Evolutionary conservation across 1,140 invertebrate genomes (phyloP).

Genomic region (Mesaphorura yosii): DNA sequence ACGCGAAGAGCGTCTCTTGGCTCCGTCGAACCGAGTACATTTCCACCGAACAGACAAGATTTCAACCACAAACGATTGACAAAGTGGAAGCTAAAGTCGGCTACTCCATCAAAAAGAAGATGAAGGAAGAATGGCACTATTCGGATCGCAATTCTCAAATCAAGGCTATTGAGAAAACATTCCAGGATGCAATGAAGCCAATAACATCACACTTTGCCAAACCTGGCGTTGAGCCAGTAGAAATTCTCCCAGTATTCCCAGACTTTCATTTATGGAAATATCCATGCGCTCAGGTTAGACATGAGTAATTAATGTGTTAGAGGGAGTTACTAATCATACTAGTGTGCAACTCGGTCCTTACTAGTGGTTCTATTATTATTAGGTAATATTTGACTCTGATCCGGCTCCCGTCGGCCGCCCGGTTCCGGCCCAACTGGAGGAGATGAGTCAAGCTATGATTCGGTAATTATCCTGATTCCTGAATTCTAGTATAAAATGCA

Average conservation of each 20-base stretch:
- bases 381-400: slow-evolving; percentile 97
- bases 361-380: slow-evolving; percentile 44
- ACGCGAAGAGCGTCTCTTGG: slow-evolving; percentile 90
- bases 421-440: slow-evolving; percentile 75
- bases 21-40: slow-evolving; percentile 96
- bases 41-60: slow-evolving; percentile 94
- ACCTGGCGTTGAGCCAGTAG: slow-evolving; percentile 81
- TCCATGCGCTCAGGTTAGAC: slow-evolving; percentile 30
- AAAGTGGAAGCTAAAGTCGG: slow-evolving; percentile 97
- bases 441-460: slow-evolving; percentile 99
- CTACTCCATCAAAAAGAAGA: slow-evolving; percentile 90
- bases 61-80: slow-evolving; percentile 87
- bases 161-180: slow-evolving; percentile 94
- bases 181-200: slow-evolving; percentile 74
- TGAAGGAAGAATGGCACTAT: slow-evolving; percentile 89
- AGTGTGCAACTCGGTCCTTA: too few species aligned
- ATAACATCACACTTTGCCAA: slow-evolving; percentile 92
- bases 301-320: too few species aligned
- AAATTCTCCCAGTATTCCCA: slow-evolving; percentile 78
- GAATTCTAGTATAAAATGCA: too few species aligned
- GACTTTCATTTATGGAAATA: slow-evolving; percentile 64
- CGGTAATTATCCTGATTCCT: slow-evolving; percentile 37
- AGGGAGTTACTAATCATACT: too few species aligned
- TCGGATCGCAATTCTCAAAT: slow-evolving; percentile 97
- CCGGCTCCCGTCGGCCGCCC: slow-evolving; percentile 72